Percentiles rank a stretch among this genome's conserved stretches.
Conservation (phyloP, 2,797 vertebrate genomes). For the Propithecus perrieri region DNA sequence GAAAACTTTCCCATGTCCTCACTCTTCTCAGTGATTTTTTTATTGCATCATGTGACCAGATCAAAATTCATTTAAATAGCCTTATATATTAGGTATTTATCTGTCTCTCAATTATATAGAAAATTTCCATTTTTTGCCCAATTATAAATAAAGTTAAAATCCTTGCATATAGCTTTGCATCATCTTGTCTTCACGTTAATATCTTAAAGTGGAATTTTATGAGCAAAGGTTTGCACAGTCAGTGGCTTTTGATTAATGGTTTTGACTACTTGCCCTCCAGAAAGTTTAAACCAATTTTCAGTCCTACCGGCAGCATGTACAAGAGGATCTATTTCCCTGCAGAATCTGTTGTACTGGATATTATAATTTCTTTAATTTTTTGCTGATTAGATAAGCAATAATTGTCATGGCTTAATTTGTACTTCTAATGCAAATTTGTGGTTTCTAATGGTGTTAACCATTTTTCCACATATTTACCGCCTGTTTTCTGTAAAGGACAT, state of each 20-base stretch:
- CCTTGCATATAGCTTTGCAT: background rate
- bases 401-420: background rate
- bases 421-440: background rate
- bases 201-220: slow-evolving; percentile 14
- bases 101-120: background rate
- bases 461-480: background rate
- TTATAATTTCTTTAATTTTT: background rate
- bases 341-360: background rate
- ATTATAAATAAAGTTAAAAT: background rate
- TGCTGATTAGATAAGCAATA: slow-evolving; percentile 17
- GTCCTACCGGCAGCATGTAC: background rate
- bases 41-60: background rate
- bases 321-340: background rate
- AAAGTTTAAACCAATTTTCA: background rate
- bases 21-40: background rate
- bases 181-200: background rate
- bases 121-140: background rate
- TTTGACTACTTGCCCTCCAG: background rate
- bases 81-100: background rate
- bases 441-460: background rate
- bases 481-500: background rate
- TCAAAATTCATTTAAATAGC: background rate
- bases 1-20: background rate
- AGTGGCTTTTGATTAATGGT: background rate
- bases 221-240: background rate